Evolutionary conservation across 1,140 invertebrate genomes (phyloP), one percentile per base, ranked within the genome.

Genomic region (Hycleus cichorii): DNA sequence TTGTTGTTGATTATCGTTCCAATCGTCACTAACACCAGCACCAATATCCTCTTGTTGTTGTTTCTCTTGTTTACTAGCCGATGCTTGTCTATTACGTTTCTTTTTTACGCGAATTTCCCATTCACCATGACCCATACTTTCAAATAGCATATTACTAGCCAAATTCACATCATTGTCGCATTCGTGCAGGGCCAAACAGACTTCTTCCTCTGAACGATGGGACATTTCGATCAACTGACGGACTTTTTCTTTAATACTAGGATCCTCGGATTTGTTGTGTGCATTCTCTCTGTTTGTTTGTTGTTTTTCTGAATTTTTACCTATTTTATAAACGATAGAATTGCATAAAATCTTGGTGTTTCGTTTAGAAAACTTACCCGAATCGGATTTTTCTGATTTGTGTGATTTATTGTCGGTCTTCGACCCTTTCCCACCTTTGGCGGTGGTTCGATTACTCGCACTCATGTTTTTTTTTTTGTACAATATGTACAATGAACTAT

Each of bases 71-170:
- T 73, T 71, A 56, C 68, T 68, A 5, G 61, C 52, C 3, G 70
- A 69, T 7, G 69, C 60, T 64, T 84, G 80, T 62, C 84, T 80
- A 69, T 83, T 87, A 77, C 91, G 94, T 77, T 91, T 91, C 77
- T 93, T 93, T 75, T 92, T 93, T 25, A 89, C 84, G 57, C 81
- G 83, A 49, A 83, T 88, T 67, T 85, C 82, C 88, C 88, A 91
- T 74, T 86, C 85, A 67, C 81, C 83, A 71, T 79, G 77, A 61
- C 75, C 77, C 61, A 78, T 71, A 52, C 84, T 83, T 67, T 91
- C 89, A n/a, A 89, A 76, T 26, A 91, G 78, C 77, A 87, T 85
- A 60, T 85, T 83, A 44, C 86, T 82, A 48, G 92, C 91, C 63
- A 81, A 77, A 64, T 84, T 80, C 57, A 88, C 73, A 72, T 92